Base-by-base conservation (phyloP, 2,113 vertebrate species). In the Perccottus glenii region DNA sequence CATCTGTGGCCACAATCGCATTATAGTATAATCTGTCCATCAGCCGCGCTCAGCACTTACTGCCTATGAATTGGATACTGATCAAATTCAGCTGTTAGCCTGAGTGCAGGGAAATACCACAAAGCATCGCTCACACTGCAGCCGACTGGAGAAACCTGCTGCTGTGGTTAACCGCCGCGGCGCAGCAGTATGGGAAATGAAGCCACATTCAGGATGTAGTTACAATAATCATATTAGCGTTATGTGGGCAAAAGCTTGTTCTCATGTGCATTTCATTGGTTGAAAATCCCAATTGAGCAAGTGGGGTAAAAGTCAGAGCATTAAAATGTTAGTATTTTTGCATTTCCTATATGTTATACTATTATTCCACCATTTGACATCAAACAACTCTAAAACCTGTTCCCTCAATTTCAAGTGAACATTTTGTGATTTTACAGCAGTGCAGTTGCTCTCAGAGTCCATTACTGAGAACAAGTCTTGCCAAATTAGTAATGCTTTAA, bases 21-120 rank as follows among this genome's bases (percentile, higher is more conserved):
- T 83, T 78, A 79, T 14, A 12, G 50, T 64, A 35, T 82, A 78
- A 89, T 83, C 77, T 78, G 65, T 71, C 78, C 77, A 67, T 88
- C 72, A 78, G 70, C 70, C 60, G 52, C 73, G 66, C 73, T 82
- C 77, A 70, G 78, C 59, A 63, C 64, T 78, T 68, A 66, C 67
- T 44, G 52, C 70, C 46, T 68, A 70, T 75, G 50, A 77, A 82
- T 63, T 71, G 52, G 55, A 73, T 9, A 27, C 46, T 68, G 77
- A 81, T 81, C 60, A 85, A 80, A 84, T 75, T 64, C 42, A 36
- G 65, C 61, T 51, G 66, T 71, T 70, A 71, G 67, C 62, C 64
- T 57, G 38, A 73, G 73, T 77, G 59, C 60, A 64, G 52, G 64
- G 51, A 71, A 74, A 74, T 48, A 62, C 35, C 19, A 65, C 50